These are phyloP conservation scores for Crypturellus tataupa DNA, from an alignment of 2,797 vertebrate species.

Conservation along the genomic window DNA sequence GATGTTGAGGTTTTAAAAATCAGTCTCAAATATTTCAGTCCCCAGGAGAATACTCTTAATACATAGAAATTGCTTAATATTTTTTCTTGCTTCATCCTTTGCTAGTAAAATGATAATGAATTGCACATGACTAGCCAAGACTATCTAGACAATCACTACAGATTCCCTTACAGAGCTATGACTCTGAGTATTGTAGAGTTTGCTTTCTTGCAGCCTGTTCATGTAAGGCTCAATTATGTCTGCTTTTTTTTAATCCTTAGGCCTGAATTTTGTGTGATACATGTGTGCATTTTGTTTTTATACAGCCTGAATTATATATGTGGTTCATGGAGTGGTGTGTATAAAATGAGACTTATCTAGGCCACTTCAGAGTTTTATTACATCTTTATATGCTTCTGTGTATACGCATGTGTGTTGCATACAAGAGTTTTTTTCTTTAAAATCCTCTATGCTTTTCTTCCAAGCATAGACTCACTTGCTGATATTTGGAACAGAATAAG, in stretches of 20 bases:
- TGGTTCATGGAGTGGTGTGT: fast-evolving
- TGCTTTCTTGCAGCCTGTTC: not conserved
- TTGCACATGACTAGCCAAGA: not conserved
- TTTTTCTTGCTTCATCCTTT: not conserved
- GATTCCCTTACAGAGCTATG: not conserved
- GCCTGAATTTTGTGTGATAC: not conserved
- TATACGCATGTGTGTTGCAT: not conserved
- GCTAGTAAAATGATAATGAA: not conserved
- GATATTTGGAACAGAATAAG: not conserved
- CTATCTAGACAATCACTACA: not conserved
- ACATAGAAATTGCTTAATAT: not conserved
- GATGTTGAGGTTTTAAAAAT: not conserved
- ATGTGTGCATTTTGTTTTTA: not conserved
- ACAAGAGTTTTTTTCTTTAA: not conserved
- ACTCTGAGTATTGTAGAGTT: not conserved
- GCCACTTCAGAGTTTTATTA: not conserved
- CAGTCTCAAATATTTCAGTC: not conserved
- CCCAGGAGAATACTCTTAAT: not conserved
- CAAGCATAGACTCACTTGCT: not conserved
- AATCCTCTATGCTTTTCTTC: not conserved
- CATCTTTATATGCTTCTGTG: not conserved
- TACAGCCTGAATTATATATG: not conserved
- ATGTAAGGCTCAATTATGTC: not conserved
- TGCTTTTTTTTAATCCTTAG: not conserved
- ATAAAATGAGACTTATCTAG: not conserved